Evolutionary conservation across 1,140 invertebrate genomes (phyloP), one percentile per base, ranked within the genome.

Genomic region (Notospermus geniculatus): DNA sequence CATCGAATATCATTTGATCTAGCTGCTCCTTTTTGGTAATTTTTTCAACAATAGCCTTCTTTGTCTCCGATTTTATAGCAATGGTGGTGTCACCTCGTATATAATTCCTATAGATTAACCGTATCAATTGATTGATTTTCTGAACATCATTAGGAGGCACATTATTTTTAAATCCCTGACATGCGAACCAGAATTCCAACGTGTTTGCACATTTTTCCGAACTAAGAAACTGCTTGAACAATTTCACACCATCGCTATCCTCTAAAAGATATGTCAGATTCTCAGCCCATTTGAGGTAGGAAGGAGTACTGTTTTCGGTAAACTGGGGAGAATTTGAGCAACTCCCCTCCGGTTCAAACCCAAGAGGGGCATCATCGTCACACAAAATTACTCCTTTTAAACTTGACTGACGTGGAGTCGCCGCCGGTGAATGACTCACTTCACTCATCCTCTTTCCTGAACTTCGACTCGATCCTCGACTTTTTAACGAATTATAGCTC

Each of bases 111-210:
- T 92, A 88, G 72, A 93, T 93, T 64, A 88, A 87, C 80, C 88
- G 88, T 69, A 92, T 88, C 71, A 92, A 84, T 77, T 89, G 87
- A 63, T 87, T 85, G 63, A 91, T 87, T 25, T 64, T 64, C 71
- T 86, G 84, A 2, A 85, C 86, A 78, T 90, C 88, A 62, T 66
- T 64, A 11, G 54, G 30, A 41, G 84, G 83, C 11, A 61, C 60
- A 73, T 91, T 88, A 71, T 91, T 90, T 72, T 91, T 91, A 59
- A 94, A 85, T 19, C 93, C 93, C 76, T 92, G 88, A 80, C 92
- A 93, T 50, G 91, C 92, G 82, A 93, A 94, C 86, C 91, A 93
- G 81, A 95, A 95, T 74, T 91, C 88, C 64, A 95, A 86, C 55
- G 88, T 87, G 25, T 67, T 65, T 17, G 69, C 77, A 68, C 87